These are phyloP conservation scores for Drepana falcataria DNA, from an alignment of 2,888 invertebrate genomes.

Conservation along the genomic window DNA sequence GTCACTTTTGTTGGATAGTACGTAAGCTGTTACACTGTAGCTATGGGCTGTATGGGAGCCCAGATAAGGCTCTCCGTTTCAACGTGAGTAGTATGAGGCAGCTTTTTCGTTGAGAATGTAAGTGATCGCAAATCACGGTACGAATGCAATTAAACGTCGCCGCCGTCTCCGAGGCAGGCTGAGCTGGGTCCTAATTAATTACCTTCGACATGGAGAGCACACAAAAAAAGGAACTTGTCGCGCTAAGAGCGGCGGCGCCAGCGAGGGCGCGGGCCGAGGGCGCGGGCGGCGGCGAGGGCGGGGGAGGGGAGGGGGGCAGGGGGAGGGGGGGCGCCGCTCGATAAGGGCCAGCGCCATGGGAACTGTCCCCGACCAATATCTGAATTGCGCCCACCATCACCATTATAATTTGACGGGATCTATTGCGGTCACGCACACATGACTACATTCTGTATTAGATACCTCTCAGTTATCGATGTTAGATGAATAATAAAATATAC, in stretches of 20 bases:
- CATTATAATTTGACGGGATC: conserved; percentile 22
- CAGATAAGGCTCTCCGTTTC: too few relatives aligned
- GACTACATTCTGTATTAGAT: conserved; percentile 15
- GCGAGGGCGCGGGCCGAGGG: conserved; percentile 14
- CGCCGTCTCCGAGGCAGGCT: conserved; percentile 38
- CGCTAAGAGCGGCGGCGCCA: conserved; percentile 69
- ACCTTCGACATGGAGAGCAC: conserved; percentile 47
- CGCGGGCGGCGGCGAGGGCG: conserved; percentile 5
- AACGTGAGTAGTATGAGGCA: too few relatives aligned
- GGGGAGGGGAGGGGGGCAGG: conserved; percentile 9
- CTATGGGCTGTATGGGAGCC: too few relatives aligned
- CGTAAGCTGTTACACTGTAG: too few relatives aligned
- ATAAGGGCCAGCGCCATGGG: conserved; percentile 35
- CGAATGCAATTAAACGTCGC: conserved; percentile 17
- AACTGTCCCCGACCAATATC: conserved; percentile 37
- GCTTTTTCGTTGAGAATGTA: background rate
- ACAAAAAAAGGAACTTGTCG: conserved; percentile 65
- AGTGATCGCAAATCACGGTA: conserved; percentile 37
- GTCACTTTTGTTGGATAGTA: too few relatives aligned
- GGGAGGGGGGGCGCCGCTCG: conserved; percentile 43
- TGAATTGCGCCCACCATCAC: conserved; percentile 25
- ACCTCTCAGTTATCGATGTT: conserved; percentile 28
- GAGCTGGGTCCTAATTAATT: conserved; percentile 63
- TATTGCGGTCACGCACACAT: conserved; percentile 7
- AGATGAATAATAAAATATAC: conserved; percentile 40